Conservation (phyloP, 2,113 vertebrate genomes). For the Rhagologus leucostigma region DNA sequence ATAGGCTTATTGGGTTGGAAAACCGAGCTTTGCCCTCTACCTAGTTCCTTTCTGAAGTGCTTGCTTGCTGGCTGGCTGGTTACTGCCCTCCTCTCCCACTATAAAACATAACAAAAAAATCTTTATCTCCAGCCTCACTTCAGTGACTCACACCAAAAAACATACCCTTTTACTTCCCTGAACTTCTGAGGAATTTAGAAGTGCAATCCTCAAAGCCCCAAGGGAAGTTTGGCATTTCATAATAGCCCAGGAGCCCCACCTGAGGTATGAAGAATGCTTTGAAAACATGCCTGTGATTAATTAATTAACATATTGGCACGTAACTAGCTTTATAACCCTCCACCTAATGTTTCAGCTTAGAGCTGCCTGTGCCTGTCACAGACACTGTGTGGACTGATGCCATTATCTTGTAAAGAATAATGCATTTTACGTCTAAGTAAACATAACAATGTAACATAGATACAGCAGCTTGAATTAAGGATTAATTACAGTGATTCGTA, state of each 20-base stretch:
- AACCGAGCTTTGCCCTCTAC: neutral
- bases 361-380: conserved; percentile 43
- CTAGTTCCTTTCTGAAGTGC: neutral
- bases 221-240: conserved; percentile 55
- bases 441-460: conserved; percentile 32
- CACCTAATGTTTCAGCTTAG: conserved; percentile 27
- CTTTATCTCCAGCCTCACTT: conserved; percentile 43
- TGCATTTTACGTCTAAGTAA: conserved; percentile 41
- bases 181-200: conserved; percentile 57
- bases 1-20: neutral
- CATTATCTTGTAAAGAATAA: conserved; percentile 33
- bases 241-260: conserved; percentile 56
- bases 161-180: conserved; percentile 64
- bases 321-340: conserved; percentile 38
- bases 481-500: conserved; percentile 1
- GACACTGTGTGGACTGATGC: conserved; percentile 7
- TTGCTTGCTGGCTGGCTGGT: neutral
- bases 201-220: conserved; percentile 31
- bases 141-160: conserved; percentile 59
- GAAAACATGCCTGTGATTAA: conserved; percentile 59
- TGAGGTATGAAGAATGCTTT: conserved; percentile 62
- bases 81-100: neutral
- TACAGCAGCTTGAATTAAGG: conserved; percentile 10
- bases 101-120: conserved; percentile 44
- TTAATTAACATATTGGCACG: conserved; percentile 64